Percentiles rank a stretch among this genome's conserved stretches.
These are phyloP conservation scores for Numida meleagris DNA, from an alignment of 2,113 vertebrate species.

Conservation along the genomic window DNA sequence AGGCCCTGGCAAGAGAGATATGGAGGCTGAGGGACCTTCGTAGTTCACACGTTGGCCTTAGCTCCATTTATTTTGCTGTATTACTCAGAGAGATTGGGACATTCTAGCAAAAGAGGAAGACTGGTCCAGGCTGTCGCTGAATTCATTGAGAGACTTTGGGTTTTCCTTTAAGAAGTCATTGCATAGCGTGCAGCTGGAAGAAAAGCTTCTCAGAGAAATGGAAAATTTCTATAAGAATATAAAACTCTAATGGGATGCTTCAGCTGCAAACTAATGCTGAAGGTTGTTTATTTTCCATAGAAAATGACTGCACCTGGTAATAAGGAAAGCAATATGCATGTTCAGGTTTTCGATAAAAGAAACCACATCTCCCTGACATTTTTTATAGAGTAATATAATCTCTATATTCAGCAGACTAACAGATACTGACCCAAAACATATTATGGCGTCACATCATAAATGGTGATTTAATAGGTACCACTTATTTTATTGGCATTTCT, in stretches of 20 bases:
- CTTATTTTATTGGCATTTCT: rapidly evolving
- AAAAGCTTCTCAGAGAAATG: not conserved
- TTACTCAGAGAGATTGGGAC: not conserved
- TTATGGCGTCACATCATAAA: not conserved
- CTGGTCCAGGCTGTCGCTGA: not conserved
- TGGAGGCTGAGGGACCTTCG: not conserved
- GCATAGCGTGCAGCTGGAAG: not conserved
- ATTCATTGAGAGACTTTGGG: not conserved
- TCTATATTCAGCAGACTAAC: not conserved
- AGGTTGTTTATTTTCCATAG: not conserved
- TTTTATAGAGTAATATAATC: not conserved
- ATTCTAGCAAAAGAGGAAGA: not conserved
- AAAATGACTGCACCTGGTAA: not conserved
- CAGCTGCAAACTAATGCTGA: not conserved
- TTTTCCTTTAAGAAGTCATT: not conserved
- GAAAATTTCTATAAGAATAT: not conserved
- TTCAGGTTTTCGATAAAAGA: not conserved
- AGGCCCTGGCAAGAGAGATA: rapidly evolving
- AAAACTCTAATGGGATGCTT: not conserved
- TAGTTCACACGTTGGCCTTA: not conserved
- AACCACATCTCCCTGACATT: not conserved
- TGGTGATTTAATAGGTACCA: not conserved
- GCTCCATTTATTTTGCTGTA: not conserved
- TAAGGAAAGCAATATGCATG: not conserved
- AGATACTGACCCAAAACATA: not conserved